These are phyloP conservation scores for Eudasyphora cyanicolor DNA, from an alignment of 2,888 invertebrate species.

Conservation along the genomic window DNA sequence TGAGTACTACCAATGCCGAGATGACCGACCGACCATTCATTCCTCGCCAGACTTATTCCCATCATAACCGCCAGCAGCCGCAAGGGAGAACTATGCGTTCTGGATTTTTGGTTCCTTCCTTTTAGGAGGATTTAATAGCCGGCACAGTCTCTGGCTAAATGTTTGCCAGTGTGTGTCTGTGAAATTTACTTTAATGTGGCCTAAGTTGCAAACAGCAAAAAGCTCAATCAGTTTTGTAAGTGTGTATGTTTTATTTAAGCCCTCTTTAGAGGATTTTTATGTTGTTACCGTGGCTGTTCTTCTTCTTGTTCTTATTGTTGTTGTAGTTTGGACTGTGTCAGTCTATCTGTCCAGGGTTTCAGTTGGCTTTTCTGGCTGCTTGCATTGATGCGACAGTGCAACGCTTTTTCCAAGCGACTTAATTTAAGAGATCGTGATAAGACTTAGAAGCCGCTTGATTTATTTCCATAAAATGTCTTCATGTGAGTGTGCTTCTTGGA, in stretches of 20 bases:
- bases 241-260: conserved; percentile 55
- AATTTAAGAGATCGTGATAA: conserved; percentile 79
- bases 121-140: conserved; percentile 40
- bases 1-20: conserved; percentile 1
- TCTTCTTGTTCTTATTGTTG: conserved; percentile 48
- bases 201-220: conserved; percentile 49
- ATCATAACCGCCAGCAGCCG: conserved; percentile 16
- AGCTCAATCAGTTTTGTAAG: conserved; percentile 60
- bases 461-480: conserved; percentile 71
- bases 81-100: conserved; percentile 25
- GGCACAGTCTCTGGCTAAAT: not conserved
- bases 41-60: not conserved
- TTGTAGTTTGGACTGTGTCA: conserved; percentile 51
- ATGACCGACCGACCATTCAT: not conserved
- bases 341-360: conserved; percentile 23
- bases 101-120: not conserved
- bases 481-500: conserved; percentile 52
- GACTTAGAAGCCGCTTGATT: conserved; percentile 79
- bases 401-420: conserved; percentile 67
- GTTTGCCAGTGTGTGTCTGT: conserved; percentile 36
- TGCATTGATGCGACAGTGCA: conserved; percentile 55
- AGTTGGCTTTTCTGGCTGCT: conserved; percentile 58
- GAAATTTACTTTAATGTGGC: conserved; percentile 61
- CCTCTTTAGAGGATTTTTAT: conserved; percentile 42
- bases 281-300: conserved; percentile 10